Base-by-base conservation (phyloP, 2,888 invertebrate genomes). In the Cantharis flavilabris region DNA sequence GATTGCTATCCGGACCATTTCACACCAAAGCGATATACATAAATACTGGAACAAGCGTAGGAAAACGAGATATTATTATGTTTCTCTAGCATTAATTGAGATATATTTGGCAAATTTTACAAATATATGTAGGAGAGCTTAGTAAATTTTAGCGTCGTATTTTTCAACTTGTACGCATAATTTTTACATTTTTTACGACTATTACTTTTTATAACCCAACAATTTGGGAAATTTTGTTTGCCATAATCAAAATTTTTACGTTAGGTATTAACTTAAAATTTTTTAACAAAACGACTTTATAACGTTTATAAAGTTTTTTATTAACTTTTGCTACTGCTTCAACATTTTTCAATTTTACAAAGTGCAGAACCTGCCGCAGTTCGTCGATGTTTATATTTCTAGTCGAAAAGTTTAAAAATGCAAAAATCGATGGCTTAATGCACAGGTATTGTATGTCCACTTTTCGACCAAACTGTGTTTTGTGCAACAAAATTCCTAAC, bases 1-100 rank as follows among this genome's bases (percentile, higher is more conserved):
- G 83, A 84, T 84, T 83, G 81, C 81, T 76, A 81, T 82, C 79
- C 83, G 77, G 80, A 76, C 83, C 84, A 84, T 84, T 84, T 84
- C 84, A 82, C 83, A 82, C 81, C 70, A 76, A 80, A 79, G 74
- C 82, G 80, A 82, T 84, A 82, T 82, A 83, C 83, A 84, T 84
- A 84, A 84, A 84, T 84, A 83, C 82, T 81, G 81, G 83, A 83
- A 83, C 83, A 84, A 84, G 81, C 82, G 82, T 79, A 71, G 75
- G 79, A 80, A 81, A 80, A 82, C 82, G 80, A 65, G 65, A 80
- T 78, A 76, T 80, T 80, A 81, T 81, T 81, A 81, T 80, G 81
- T 72, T 80, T 63, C 80, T 75, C 79, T 75, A 72, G 77, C 79
- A 79, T 80, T 83, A 83, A 83, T 83, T 83, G 83, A 83, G 83